Evolutionary conservation across 2,888 invertebrate species (phyloP).

Genomic region (Mimachlamys varia): DNA sequence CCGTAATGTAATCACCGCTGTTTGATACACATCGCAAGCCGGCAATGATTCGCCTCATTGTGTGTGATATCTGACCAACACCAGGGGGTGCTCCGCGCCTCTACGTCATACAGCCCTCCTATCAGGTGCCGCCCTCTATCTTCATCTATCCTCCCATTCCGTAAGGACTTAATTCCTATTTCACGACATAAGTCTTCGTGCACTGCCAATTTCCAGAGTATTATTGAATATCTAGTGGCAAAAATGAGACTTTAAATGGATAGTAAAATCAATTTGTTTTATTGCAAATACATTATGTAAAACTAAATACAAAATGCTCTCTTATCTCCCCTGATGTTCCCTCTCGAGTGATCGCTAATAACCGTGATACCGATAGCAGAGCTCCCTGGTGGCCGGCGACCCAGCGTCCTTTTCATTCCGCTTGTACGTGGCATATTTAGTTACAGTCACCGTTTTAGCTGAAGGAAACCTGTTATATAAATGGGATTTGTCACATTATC

Average conservation of each 20-base stretch:
- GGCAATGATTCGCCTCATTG: conserved; percentile 18
- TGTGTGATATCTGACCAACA: conserved; percentile 32
- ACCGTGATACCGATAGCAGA: conserved; percentile 27
- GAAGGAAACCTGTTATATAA: conserved; percentile 34
- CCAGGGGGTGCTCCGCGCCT: conserved; percentile 15
- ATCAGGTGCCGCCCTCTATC: conserved; percentile 28
- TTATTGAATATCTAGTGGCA: conserved; percentile 36
- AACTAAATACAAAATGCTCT: conserved; percentile 36
- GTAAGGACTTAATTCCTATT: conserved; percentile 16
- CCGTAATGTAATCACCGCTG: conserved; percentile 4
- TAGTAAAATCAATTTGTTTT: conserved; percentile 36
- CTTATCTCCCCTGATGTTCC: conserved; percentile 31
- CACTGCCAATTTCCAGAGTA: conserved; percentile 31
- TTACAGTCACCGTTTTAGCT: conserved; percentile 31
- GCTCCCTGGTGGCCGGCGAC: conserved; percentile 18
- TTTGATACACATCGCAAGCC: background rate
- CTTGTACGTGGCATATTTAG: conserved; percentile 36
- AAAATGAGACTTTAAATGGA: conserved; percentile 36
- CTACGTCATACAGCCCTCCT: background rate
- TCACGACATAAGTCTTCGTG: conserved; percentile 36
- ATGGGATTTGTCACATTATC: conserved; percentile 36
- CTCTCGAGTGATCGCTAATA: conserved; percentile 31
- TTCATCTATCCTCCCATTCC: conserved; percentile 20
- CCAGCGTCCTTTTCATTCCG: conserved; percentile 34
- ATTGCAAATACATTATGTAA: conserved; percentile 36